phyloP scores from a whole-genome alignment of 2,888 invertebrate species.

The Cephus sareptanus region DNA sequence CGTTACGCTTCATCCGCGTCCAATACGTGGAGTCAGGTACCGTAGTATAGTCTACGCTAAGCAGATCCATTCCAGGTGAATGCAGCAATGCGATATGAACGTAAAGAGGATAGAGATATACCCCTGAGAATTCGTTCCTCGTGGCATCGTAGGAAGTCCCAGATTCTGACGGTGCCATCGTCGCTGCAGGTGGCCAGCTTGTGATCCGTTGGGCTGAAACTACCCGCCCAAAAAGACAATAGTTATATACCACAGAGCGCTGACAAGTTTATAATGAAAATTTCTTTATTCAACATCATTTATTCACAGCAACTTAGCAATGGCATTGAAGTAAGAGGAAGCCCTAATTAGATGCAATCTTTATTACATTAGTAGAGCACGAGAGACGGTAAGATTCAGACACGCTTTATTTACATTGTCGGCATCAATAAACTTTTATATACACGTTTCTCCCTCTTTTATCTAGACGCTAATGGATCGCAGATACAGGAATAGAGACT shows the following conservation, averaged over 20 bases:
- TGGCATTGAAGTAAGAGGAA: background rate
- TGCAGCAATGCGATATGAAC: background rate
- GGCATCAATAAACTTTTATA: background rate
- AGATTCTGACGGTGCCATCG: constrained; percentile 97
- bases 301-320: background rate
- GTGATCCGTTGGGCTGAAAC: constrained; percentile 98
- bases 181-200: constrained; percentile 99
- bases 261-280: constrained; percentile 48
- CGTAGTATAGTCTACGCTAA: background rate
- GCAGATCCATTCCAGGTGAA: background rate
- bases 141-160: constrained; percentile 97
- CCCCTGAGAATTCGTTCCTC: constrained; percentile 94
- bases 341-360: background rate
- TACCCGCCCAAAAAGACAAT: constrained; percentile 66
- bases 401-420: background rate
- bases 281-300: constrained; percentile 53
- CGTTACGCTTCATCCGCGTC: background rate
- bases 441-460: background rate
- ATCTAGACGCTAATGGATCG: background rate
- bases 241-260: constrained; percentile 46
- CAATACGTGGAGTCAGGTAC: background rate
- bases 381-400: background rate
- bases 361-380: background rate
- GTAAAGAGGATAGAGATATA: constrained; percentile 49
- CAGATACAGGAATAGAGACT: background rate